Evolutionary conservation across 2,888 invertebrate species (phyloP).

Genomic region (Eupithecia pulchellata): DNA sequence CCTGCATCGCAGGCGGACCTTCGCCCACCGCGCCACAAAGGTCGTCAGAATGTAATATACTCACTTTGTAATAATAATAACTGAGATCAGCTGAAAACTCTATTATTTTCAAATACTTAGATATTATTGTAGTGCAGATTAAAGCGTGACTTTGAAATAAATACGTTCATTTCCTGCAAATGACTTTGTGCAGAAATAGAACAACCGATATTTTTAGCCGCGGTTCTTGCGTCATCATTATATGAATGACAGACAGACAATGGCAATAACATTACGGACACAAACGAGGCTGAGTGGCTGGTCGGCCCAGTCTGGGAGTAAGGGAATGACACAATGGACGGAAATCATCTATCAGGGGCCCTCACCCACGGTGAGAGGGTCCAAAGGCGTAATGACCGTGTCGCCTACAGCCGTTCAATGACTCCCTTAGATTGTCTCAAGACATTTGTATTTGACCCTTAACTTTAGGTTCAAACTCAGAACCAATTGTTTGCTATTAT

Average conservation of each 20-base stretch:
- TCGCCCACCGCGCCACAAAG: too few relatives aligned
- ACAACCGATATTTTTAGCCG: slow-evolving; percentile 49
- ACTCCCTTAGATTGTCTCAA: slow-evolving; percentile 56
- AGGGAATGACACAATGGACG: slow-evolving; percentile 76
- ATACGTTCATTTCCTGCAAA: slow-evolving; percentile 21
- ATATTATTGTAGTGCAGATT: not conserved
- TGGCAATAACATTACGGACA: slow-evolving; percentile 56
- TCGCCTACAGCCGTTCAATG: slow-evolving; percentile 58
- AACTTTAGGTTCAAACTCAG: slow-evolving; percentile 39
- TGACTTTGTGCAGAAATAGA: slow-evolving; percentile 43
- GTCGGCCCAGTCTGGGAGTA: slow-evolving; percentile 56
- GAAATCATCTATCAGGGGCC: slow-evolving; percentile 75
- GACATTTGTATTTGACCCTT: slow-evolving; percentile 52
- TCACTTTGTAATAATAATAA: not conserved
- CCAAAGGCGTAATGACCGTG: slow-evolving; percentile 54
- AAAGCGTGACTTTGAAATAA: slow-evolving; percentile 11
- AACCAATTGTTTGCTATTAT: too few relatives aligned
- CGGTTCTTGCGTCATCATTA: slow-evolving; percentile 50
- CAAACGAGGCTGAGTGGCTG: slow-evolving; percentile 52
- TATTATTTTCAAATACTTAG: not conserved
- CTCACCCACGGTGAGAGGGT: slow-evolving; percentile 67
- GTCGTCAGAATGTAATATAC: too few relatives aligned
- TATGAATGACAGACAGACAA: slow-evolving; percentile 50
- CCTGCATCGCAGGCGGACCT: too few relatives aligned
- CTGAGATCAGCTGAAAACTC: not conserved